Percentiles rank a stretch among this genome's conserved stretches.
These are phyloP conservation scores for Cryptosula pallasiana DNA, from an alignment of 2,888 invertebrate species.

Conservation along the genomic window DNA sequence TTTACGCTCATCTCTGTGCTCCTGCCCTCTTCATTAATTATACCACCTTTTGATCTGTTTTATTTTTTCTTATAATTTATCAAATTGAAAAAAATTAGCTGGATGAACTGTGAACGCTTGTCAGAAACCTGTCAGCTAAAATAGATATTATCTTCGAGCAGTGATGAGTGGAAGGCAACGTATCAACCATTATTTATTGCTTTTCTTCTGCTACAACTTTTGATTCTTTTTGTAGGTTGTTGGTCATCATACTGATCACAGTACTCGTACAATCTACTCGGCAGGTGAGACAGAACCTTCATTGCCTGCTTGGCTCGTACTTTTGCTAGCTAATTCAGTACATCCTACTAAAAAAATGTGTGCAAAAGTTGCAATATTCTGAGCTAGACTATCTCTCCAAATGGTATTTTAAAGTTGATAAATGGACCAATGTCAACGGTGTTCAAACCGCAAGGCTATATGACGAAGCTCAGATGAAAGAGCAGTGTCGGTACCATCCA, in stretches of 20 bases:
- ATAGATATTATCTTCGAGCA: background rate
- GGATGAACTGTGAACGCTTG: background rate
- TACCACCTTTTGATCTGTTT: background rate
- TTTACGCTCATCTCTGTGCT: too few species aligned
- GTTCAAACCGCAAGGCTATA: background rate
- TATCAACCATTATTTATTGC: background rate
- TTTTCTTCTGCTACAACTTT: background rate
- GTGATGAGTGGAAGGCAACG: background rate
- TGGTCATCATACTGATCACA: background rate
- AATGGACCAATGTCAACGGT: too few species aligned
- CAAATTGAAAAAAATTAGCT: background rate
- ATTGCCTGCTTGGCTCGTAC: too few species aligned
- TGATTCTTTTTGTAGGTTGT: background rate
- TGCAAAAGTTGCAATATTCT: too few species aligned
- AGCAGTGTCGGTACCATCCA: too few species aligned
- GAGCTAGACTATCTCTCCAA: background rate
- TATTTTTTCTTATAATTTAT: background rate
- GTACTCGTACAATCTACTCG: too few species aligned
- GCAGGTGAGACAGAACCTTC: too few species aligned
- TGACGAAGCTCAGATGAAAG: too few species aligned
- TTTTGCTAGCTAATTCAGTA: too few species aligned
- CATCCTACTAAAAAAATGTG: too few species aligned
- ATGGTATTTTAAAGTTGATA: background rate
- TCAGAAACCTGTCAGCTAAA: background rate
- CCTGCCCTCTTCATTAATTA: background rate